These are phyloP conservation scores for Idaea biselata DNA, from an alignment of 2,888 invertebrate species.

Conservation along the genomic window DNA sequence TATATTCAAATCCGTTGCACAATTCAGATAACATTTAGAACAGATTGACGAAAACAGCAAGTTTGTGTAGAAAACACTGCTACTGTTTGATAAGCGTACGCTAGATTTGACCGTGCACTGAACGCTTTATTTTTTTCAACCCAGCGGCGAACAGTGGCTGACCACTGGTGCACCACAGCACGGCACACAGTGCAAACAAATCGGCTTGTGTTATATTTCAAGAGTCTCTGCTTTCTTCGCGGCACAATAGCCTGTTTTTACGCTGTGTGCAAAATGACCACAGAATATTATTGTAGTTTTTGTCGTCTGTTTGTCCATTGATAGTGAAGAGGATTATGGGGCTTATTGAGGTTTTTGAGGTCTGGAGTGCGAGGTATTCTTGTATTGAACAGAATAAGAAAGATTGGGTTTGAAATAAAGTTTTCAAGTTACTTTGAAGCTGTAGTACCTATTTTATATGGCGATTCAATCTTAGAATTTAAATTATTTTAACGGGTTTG, in stretches of 20 bases:
- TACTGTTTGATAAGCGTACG: not conserved
- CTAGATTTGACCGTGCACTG: not conserved
- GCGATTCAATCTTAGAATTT: too few species aligned
- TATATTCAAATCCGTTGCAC: too few species aligned
- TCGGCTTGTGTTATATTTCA: slow-evolving; percentile 44
- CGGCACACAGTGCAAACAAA: slow-evolving; percentile 38
- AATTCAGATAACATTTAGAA: too few species aligned
- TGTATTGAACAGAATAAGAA: too few species aligned
- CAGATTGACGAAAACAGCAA: too few species aligned
- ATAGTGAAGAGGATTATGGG: slow-evolving; percentile 17
- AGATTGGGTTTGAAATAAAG: not conserved
- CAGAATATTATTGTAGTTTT: slow-evolving; percentile 22
- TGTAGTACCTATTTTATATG: too few species aligned
- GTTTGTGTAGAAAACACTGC: too few species aligned
- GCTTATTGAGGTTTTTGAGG: slow-evolving; percentile 4
- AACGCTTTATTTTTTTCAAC: slow-evolving; percentile 26
- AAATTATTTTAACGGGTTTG: too few species aligned
- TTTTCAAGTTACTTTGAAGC: not conserved
- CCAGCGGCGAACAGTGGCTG: slow-evolving; percentile 36
- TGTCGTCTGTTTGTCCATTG: slow-evolving; percentile 17
- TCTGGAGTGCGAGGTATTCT: not conserved
- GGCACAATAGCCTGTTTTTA: slow-evolving; percentile 36
- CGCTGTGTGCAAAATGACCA: slow-evolving; percentile 46
- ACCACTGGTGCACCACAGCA: slow-evolving; percentile 33
- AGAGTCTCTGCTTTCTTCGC: slow-evolving; percentile 42